These are phyloP conservation scores for Hypselothyrea guttata DNA, from an alignment of 2,888 invertebrate genomes.

Conservation along the genomic window DNA sequence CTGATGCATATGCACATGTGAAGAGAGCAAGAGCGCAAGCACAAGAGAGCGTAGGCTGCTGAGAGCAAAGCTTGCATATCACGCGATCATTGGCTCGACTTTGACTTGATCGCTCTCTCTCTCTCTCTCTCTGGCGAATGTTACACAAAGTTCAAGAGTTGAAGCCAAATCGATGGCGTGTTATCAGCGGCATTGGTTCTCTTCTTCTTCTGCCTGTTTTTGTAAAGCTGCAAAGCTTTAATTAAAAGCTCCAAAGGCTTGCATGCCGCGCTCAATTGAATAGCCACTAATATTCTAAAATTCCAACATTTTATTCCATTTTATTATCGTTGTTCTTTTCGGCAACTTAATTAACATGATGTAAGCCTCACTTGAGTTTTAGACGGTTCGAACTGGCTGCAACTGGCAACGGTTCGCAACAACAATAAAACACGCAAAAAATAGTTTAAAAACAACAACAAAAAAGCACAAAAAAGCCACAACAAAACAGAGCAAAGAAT, in stretches of 20 bases:
- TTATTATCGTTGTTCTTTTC: conserved; percentile 12
- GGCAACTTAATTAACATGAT: conserved; percentile 54
- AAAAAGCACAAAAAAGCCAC: conserved; percentile 19
- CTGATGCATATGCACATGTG: conserved; percentile 20
- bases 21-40: no score
- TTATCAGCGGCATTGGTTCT: conserved; percentile 49
- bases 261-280: conserved; percentile 27
- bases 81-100: conserved; percentile 51
- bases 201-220: conserved; percentile 35
- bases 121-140: no score
- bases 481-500: conserved; percentile 22
- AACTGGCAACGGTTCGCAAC: conserved; percentile 26
- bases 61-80: no score
- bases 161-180: conserved; percentile 5
- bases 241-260: conserved; percentile 40
- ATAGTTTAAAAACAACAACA: conserved; percentile 8
- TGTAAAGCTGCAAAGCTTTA: conserved; percentile 33
- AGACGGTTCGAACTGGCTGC: conserved; percentile 61
- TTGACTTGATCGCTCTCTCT: no score
- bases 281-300: no score
- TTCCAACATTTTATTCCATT: conserved; percentile 1
- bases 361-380: conserved; percentile 45
- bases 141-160: conserved; percentile 62
- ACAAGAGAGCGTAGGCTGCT: no score
- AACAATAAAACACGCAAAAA: no score